These are phyloP conservation scores for Drosophila navojoa DNA, from an alignment of 1,140 invertebrate species.

Conservation along the genomic window DNA sequence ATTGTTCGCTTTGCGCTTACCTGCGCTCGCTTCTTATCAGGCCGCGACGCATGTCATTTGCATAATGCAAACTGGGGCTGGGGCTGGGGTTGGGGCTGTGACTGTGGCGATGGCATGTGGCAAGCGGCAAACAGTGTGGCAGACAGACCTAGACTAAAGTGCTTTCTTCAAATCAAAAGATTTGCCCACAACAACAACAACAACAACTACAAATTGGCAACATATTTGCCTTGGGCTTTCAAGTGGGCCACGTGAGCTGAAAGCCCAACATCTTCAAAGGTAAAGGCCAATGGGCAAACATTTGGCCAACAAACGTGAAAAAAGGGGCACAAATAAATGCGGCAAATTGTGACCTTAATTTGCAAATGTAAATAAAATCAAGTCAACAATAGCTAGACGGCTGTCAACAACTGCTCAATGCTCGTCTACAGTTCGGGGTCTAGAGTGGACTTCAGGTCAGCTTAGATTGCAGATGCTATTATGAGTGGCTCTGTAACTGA, in stretches of 20 bases:
- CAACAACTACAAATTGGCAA: constrained; percentile 63
- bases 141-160: constrained; percentile 40
- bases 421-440: too few relatives aligned
- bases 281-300: constrained; percentile 64
- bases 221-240: constrained; percentile 65
- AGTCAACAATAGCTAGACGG: neutral
- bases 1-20: constrained; percentile 58
- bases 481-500: too few relatives aligned
- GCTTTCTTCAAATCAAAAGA: constrained; percentile 72
- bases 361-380: constrained; percentile 77
- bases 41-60: constrained; percentile 52
- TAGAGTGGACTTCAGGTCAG: too few relatives aligned
- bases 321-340: constrained; percentile 53
- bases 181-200: constrained; percentile 56
- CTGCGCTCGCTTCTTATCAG: constrained; percentile 63
- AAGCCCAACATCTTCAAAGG: constrained; percentile 73
- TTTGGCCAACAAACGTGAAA: constrained; percentile 1
- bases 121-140: constrained; percentile 11
- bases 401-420: neutral
- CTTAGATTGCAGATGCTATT: too few relatives aligned
- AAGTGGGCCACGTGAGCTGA: constrained; percentile 74
- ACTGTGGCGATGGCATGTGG: constrained; percentile 18
- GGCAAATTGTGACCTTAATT: constrained; percentile 83
- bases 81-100: constrained; percentile 11
- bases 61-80: constrained; percentile 55